Evolutionary conservation across 2,797 vertebrate genomes (phyloP).

Genomic region (Oreochromis grahami): DNA sequence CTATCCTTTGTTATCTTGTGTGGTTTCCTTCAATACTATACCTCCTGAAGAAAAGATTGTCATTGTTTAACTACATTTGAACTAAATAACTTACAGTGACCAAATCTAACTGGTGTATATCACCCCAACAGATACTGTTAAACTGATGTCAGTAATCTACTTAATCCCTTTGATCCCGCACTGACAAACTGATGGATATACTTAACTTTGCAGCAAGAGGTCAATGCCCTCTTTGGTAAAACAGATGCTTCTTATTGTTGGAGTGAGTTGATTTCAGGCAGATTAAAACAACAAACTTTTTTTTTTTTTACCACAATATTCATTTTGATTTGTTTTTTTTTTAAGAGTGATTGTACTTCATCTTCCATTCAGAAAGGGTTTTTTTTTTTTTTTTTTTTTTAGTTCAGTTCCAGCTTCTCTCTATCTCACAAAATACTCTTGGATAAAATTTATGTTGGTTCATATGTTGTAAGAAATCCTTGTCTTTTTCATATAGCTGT

Average conservation of each 20-base stretch:
- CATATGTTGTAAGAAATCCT: background rate
- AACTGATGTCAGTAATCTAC: constrained; percentile 50
- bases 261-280: background rate
- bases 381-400: too few species aligned
- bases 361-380: rapidly evolving
- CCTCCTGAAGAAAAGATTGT: background rate
- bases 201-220: constrained; percentile 21
- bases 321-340: background rate
- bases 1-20: background rate
- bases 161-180: constrained; percentile 46
- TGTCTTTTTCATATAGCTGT: background rate
- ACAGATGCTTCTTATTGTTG: background rate
- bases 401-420: background rate
- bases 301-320: background rate
- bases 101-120: constrained; percentile 48
- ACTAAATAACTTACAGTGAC: background rate
- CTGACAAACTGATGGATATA: constrained; percentile 47
- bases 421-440: background rate
- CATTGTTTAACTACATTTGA: background rate
- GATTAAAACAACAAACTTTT: background rate
- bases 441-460: background rate
- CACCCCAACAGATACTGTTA: constrained; percentile 48
- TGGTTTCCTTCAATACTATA: background rate
- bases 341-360: background rate
- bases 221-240: background rate